These are phyloP conservation scores for Manis javanica DNA, from an alignment of 2,797 vertebrate species.

Conservation along the genomic window DNA sequence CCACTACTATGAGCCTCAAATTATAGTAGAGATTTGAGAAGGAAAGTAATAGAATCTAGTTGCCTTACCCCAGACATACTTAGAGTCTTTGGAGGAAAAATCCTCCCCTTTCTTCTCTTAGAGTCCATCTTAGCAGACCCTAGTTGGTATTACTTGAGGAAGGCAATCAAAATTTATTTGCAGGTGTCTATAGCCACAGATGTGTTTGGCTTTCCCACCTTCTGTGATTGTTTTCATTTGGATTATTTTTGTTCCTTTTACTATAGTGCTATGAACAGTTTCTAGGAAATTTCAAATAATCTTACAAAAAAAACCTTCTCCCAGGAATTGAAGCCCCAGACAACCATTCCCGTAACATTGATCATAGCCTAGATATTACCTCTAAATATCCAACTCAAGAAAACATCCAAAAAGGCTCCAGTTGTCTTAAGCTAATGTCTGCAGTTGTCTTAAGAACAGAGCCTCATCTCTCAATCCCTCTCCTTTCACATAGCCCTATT, in stretches of 20 bases:
- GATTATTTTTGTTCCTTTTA: conserved; percentile 46
- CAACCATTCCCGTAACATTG: neutral
- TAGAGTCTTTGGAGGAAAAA: neutral
- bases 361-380: neutral
- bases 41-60: neutral
- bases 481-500: neutral
- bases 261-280: conserved; percentile 56
- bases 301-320: conserved; percentile 50
- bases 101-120: neutral
- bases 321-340: conserved; percentile 33
- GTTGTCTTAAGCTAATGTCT: neutral
- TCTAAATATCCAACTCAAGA: neutral
- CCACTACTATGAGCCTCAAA: neutral
- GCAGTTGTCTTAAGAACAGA: neutral
- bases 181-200: conserved; percentile 65
- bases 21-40: conserved; percentile 1
- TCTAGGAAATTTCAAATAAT: conserved; percentile 45
- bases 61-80: neutral
- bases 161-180: conserved; percentile 77
- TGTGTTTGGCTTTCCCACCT: conserved; percentile 77
- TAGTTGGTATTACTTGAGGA: conserved; percentile 80
- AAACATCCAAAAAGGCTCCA: neutral
- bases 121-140: conserved; percentile 31
- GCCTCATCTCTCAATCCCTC: neutral
- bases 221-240: conserved; percentile 75